A percentile compares a stretch with the other conserved stretches of the same genome.
These are phyloP conservation scores for Corbicula japonica DNA, from an alignment of 2,888 invertebrate genomes.

Conservation along the genomic window DNA sequence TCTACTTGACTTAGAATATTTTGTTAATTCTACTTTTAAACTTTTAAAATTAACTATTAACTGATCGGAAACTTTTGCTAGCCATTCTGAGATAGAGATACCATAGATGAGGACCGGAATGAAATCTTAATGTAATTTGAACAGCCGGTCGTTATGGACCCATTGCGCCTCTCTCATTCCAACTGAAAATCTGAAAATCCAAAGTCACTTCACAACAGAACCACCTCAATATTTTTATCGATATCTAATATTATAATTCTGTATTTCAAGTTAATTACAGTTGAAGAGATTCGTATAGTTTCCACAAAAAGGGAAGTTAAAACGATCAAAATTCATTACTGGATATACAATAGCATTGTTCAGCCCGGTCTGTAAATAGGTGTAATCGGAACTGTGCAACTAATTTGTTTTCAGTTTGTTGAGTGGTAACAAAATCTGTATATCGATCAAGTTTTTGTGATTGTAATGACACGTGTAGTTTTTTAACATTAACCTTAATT, in stretches of 20 bases:
- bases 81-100: too few species aligned
- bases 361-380: constrained; percentile 19
- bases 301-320: constrained; percentile 34
- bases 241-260: constrained; percentile 32
- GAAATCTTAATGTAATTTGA: too few species aligned
- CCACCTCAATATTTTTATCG: too few species aligned
- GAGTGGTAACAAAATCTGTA: constrained; percentile 41
- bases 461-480: constrained; percentile 52
- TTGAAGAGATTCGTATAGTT: constrained; percentile 21
- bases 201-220: too few species aligned
- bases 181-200: too few species aligned
- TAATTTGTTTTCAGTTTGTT: constrained; percentile 57
- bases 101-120: too few species aligned
- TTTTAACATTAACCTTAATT: constrained; percentile 56
- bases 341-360: constrained; percentile 38
- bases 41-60: too few species aligned
- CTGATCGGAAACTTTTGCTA: too few species aligned
- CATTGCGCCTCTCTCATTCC: too few species aligned
- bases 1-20: too few species aligned
- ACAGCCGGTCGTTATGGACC: too few species aligned
- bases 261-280: constrained; percentile 30
- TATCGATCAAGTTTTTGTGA: constrained; percentile 29
- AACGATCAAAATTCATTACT: constrained; percentile 53
- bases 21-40: too few species aligned
- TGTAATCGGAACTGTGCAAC: constrained; percentile 42